Evolutionary conservation across 1,140 invertebrate species (phyloP).

Genomic region (Spodoptera litura): DNA sequence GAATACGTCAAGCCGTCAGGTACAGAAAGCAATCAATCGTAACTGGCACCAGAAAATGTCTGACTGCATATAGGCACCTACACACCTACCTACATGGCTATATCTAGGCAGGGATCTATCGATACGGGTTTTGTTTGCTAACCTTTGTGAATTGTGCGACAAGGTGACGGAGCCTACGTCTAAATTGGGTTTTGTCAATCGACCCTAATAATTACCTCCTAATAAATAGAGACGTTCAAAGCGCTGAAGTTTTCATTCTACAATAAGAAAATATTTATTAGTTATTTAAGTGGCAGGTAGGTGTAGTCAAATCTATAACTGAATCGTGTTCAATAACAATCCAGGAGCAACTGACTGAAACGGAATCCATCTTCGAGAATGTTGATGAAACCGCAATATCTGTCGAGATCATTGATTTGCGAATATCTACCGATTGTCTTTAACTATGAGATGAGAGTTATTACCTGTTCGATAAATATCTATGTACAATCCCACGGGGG

Average conservation of each 20-base stretch:
- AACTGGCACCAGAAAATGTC: slow-evolving; percentile 16
- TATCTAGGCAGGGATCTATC: neutral
- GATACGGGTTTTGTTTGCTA: neutral
- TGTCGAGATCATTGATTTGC: slow-evolving; percentile 12
- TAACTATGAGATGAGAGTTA: slow-evolving; percentile 1
- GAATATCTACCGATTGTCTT: neutral
- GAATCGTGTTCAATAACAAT: slow-evolving; percentile 1
- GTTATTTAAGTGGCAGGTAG: neutral
- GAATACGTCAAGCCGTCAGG: slow-evolving; percentile 19
- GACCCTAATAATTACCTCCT: no score
- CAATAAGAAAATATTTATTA: neutral
- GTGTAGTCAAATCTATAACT: neutral
- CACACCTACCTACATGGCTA: neutral
- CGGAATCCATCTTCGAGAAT: slow-evolving; percentile 20
- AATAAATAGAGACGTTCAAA: no score
- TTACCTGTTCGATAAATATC: neutral
- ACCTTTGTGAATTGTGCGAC: neutral
- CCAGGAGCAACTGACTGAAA: neutral
- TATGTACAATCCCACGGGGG: neutral
- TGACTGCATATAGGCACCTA: neutral
- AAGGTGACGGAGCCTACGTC: no score
- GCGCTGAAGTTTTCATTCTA: no score
- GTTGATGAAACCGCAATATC: slow-evolving; percentile 28
- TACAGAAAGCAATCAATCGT: slow-evolving; percentile 21
- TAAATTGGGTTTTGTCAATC: no score